phyloP scores from a whole-genome alignment of 2,797 vertebrate species.

The Macrochelys suwanniensis region DNA sequence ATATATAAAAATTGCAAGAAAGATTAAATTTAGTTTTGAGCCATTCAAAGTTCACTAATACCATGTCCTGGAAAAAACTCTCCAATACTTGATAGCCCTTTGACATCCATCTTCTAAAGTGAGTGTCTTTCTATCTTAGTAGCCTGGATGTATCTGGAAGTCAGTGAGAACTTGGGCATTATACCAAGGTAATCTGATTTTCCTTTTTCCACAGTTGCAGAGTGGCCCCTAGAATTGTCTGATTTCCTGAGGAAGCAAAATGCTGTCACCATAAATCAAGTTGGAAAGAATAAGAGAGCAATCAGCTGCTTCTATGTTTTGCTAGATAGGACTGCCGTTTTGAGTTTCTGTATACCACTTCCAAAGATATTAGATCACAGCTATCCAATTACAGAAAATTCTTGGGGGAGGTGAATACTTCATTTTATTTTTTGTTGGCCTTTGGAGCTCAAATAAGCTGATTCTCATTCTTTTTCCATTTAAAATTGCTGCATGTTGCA shows the following conservation, averaged over 20 bases:
- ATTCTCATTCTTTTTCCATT: not conserved
- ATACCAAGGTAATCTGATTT: not conserved
- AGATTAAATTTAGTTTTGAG: not conserved
- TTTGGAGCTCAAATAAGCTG: not conserved
- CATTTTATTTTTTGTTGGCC: not conserved
- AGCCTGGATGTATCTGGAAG: not conserved
- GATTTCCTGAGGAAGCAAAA: not conserved
- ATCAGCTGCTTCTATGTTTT: not conserved
- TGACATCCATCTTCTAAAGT: not conserved
- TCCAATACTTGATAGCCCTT: not conserved
- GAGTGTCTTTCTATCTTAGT: fast-evolving
- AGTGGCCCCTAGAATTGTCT: not conserved
- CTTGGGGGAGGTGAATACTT: fast-evolving
- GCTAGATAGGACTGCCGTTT: not conserved
- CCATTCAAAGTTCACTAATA: not conserved
- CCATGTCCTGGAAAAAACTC: not conserved
- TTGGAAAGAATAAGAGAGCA: fast-evolving
- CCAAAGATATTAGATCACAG: not conserved
- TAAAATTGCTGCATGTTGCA: not conserved
- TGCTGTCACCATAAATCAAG: not conserved
- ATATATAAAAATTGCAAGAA: not conserved
- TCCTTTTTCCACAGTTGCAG: not conserved
- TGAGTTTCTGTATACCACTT: not conserved
- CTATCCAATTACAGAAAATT: not conserved
- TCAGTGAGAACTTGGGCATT: not conserved